phyloP scores from a whole-genome alignment of 2,797 vertebrate genomes.

The Chaetophractus vellerosus region DNA sequence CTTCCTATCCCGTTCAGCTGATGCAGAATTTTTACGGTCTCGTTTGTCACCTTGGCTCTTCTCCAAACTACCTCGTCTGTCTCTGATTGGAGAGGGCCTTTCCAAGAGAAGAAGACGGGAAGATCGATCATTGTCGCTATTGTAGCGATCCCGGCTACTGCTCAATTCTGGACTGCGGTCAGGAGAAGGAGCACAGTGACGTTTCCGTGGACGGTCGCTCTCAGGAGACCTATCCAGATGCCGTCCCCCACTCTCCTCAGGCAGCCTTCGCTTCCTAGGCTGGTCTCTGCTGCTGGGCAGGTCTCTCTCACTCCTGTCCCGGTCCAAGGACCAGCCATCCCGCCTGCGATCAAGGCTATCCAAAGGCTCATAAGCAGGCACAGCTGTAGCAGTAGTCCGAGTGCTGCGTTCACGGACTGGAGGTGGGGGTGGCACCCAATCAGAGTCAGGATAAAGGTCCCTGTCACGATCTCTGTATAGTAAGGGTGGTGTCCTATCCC shows the following conservation, averaged over 20 bases:
- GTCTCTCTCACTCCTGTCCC: conserved; percentile 93
- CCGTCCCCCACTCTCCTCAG: conserved; percentile 94
- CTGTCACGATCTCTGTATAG: conserved; percentile 97
- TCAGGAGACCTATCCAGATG: conserved; percentile 97
- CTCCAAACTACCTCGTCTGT: conserved; percentile 94
- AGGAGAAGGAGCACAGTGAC: conserved; percentile 93
- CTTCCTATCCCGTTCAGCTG: conserved; percentile 90
- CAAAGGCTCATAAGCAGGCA: conserved; percentile 94
- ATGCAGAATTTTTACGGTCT: conserved; percentile 92
- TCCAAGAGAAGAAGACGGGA: conserved; percentile 91
- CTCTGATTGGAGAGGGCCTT: conserved; percentile 93
- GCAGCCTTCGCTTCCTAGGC: conserved; percentile 94
- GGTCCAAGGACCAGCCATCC: conserved; percentile 97
- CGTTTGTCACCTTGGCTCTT: conserved; percentile 93
- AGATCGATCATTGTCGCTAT: conserved; percentile 95
- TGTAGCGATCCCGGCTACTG: conserved; percentile 95
- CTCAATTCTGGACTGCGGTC: conserved; percentile 95
- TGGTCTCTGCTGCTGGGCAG: conserved; percentile 94
- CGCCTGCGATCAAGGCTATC: conserved; percentile 96
- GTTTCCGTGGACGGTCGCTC: conserved; percentile 95
- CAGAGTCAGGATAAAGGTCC: conserved; percentile 95
- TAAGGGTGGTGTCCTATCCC: conserved; percentile 96
- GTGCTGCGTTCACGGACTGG: conserved; percentile 95
- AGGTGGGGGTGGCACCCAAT: conserved; percentile 95
- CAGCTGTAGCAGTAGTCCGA: conserved; percentile 89